phyloP scores from a whole-genome alignment of 64 coral and sea anemone genomes.

The Pachyseris speciosa region DNA sequence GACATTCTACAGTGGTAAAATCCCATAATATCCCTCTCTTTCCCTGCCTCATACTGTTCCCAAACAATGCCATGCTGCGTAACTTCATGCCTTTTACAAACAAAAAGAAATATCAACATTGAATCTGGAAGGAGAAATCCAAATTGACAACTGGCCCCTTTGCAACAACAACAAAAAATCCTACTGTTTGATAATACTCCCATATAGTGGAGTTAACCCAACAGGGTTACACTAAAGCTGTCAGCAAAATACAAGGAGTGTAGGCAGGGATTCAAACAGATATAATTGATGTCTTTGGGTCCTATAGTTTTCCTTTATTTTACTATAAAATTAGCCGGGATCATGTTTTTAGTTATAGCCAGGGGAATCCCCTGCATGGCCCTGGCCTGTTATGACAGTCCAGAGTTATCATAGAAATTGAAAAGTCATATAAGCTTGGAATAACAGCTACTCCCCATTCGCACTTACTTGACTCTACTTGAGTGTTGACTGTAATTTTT shows the following conservation, averaged over 20 bases:
- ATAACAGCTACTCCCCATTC: constrained; percentile 8
- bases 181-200: neutral
- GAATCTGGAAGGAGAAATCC: constrained; percentile 3
- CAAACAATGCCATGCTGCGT: constrained; percentile 11
- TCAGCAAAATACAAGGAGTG: neutral
- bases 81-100: constrained; percentile 45
- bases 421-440: constrained; percentile 32
- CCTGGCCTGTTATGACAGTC: neutral
- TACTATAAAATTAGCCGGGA: neutral
- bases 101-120: constrained; percentile 2
- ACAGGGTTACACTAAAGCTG: neutral
- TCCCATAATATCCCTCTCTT: constrained; percentile 22
- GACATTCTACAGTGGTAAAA: constrained; percentile 42
- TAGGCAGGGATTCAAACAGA: neutral
- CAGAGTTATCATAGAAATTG: constrained; percentile 27
- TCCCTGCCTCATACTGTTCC: constrained; percentile 20
- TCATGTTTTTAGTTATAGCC: neutral
- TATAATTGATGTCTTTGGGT: neutral
- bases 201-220: neutral
- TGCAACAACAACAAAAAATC: constrained; percentile 20
- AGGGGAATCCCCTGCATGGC: neutral
- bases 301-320: neutral
- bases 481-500: constrained; percentile 33
- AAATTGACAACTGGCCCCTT: constrained; percentile 5
- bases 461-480: constrained; percentile 39